These are phyloP conservation scores for Anser brachyrhynchus DNA, from an alignment of 2,113 vertebrate genomes.

Conservation along the genomic window DNA sequence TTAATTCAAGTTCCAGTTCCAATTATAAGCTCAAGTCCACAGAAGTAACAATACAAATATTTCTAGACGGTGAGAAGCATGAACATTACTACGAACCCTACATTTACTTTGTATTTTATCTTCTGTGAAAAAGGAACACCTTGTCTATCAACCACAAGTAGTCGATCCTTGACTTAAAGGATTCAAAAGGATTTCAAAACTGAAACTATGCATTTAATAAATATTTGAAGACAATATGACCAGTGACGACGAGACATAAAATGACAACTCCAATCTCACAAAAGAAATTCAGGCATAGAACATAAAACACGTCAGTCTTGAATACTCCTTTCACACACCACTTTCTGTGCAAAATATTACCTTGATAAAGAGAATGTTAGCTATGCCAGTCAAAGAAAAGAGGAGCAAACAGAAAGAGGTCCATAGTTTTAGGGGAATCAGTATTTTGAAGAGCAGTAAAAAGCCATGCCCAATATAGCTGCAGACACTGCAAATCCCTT, in stretches of 20 bases:
- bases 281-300: neutral
- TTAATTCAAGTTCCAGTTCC: neutral
- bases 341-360: neutral
- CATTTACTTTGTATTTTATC: neutral
- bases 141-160: neutral
- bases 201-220: neutral
- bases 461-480: neutral
- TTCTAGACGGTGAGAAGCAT: neutral
- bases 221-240: neutral
- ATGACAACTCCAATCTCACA: neutral
- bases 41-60: neutral
- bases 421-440: neutral
- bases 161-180: neutral
- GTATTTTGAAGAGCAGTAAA: neutral
- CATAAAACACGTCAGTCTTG: neutral
- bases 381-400: neutral
- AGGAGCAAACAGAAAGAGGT: neutral
- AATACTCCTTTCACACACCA: neutral
- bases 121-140: neutral
- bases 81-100: neutral
- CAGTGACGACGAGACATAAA: neutral
- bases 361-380: accelerated
- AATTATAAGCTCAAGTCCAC: neutral
- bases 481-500: neutral
- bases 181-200: neutral